Percentiles rank a stretch among this genome's conserved stretches.
Evolutionary conservation across 2,888 invertebrate species (phyloP).

Genomic region (Trissolcus brochymenae): DNA sequence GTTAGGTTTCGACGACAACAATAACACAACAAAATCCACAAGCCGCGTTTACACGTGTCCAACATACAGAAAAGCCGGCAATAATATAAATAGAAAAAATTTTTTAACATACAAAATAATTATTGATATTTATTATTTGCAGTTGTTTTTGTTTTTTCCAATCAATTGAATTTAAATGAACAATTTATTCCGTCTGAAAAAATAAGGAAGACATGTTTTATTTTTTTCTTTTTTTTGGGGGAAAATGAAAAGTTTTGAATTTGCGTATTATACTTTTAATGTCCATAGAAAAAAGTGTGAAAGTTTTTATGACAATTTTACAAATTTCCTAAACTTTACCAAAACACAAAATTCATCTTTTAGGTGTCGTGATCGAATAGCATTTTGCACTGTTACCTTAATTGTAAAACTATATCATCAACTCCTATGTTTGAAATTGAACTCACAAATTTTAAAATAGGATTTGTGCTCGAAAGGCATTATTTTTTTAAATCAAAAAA

Average conservation of each 20-base stretch:
- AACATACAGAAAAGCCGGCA: neutral
- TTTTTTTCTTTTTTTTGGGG: too few relatives aligned
- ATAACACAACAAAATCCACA: constrained; percentile 34
- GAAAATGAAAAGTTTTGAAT: constrained; percentile 4
- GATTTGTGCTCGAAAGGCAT: too few relatives aligned
- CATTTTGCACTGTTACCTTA: constrained; percentile 8
- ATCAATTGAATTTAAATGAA: neutral
- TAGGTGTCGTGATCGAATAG: constrained; percentile 3
- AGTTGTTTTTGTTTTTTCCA: neutral
- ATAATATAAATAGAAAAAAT: too few relatives aligned
- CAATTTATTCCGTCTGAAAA: neutral
- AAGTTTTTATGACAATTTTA: constrained; percentile 35
- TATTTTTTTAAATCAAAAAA: too few relatives aligned
- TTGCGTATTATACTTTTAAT: constrained; percentile 37
- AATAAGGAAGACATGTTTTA: too few relatives aligned
- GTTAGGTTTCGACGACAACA: constrained; percentile 26
- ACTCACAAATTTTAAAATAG: too few relatives aligned
- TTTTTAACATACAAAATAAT: neutral
- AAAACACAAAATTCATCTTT: neutral
- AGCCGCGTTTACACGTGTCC: constrained; percentile 16
- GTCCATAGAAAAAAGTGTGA: constrained; percentile 42
- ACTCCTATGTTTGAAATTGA: too few relatives aligned
- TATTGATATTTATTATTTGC: neutral
- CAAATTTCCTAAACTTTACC: constrained; percentile 12
- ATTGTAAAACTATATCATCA: too few relatives aligned